These are phyloP conservation scores for Poeciliopsis infans DNA, from an alignment of 2,797 vertebrate species.

Conservation along the genomic window DNA sequence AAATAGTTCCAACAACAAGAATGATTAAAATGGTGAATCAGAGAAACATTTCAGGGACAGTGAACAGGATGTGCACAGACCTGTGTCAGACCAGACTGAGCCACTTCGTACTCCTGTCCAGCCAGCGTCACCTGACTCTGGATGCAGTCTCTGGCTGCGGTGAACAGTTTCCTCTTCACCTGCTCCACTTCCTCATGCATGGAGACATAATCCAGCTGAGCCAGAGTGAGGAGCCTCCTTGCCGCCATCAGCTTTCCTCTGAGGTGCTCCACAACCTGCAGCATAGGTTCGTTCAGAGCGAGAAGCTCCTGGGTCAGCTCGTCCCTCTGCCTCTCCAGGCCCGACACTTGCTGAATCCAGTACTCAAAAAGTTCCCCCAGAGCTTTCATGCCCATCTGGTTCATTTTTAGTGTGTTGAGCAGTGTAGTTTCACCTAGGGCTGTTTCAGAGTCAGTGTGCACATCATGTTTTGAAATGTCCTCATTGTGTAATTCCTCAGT, in stretches of 20 bases:
- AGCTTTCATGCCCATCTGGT: slow-evolving; percentile 63
- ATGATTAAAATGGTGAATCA: background rate
- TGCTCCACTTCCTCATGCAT: slow-evolving; percentile 84
- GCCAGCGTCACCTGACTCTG: slow-evolving; percentile 88
- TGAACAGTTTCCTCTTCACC: slow-evolving; percentile 88
- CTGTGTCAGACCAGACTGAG: slow-evolving; percentile 78
- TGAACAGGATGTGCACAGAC: slow-evolving; percentile 32
- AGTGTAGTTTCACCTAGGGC: background rate
- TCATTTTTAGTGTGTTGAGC: background rate
- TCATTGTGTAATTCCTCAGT: slow-evolving; percentile 32
- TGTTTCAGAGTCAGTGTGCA: slow-evolving; percentile 14
- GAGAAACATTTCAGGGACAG: background rate
- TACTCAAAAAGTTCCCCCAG: slow-evolving; percentile 83
- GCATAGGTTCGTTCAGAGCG: slow-evolving; percentile 84
- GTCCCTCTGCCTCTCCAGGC: slow-evolving; percentile 84
- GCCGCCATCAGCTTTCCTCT: slow-evolving; percentile 81
- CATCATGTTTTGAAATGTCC: slow-evolving; percentile 5
- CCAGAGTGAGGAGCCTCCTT: slow-evolving; percentile 78
- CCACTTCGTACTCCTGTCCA: slow-evolving; percentile 83
- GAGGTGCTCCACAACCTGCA: slow-evolving; percentile 81
- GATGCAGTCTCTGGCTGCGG: slow-evolving; percentile 86
- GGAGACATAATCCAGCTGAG: slow-evolving; percentile 82
- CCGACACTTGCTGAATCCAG: slow-evolving; percentile 84
- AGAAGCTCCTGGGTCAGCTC: slow-evolving; percentile 82
- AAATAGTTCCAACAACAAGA: background rate